Evolutionary conservation across 1,140 invertebrate genomes (phyloP), one percentile per base, ranked within the genome.

Genomic region (Subanguina moxae): DNA sequence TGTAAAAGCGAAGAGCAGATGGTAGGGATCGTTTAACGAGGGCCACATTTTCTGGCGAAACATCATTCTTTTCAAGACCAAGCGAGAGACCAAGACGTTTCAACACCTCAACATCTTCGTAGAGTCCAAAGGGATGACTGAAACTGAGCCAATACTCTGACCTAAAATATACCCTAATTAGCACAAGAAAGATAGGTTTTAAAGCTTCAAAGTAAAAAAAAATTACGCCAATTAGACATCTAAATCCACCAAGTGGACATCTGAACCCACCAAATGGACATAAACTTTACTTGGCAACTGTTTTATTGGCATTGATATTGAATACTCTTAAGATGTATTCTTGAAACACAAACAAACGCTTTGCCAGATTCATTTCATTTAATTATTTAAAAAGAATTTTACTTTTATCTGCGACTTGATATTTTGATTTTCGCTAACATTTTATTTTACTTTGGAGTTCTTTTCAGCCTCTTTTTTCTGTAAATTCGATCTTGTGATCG

Each of bases 111-210:
- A 95, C 90, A 82, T 98, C 94, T 85, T 97, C 94, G 83, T 94
- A 91, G 83, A 97, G 95, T 88, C 97, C 93, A 87, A 97, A 98
- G 82, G 91, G 90, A 85, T 96, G 91, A 87, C 94, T 92, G 87
- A 98, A 97, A 84, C 93, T 93, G 87, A 97, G 97, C n/a, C 23
- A 19, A 25, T 21, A 21, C 23, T 52, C 48, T 8, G 48, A 52
- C 23, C 48, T 52, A 52, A 21, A 52, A 52, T 52, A 45, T 13
- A 45, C 43, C 43, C 43, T 45, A 45, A 13, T 45, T 13, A 45
- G n/a, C 11, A 45, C 11, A 45, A 13, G 43, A 11, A 45, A 45
- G n/a, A 13, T 45, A 11, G 43, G 43, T 45, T 13, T 11, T 45
- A 45, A 13, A 45, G 11, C 11, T 45, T 45, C n/a, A 45, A n/a